Evolutionary conservation across 2,797 vertebrate species (phyloP), one percentile per base, ranked within the genome.

Genomic region (Lacerta bilineata): DNA sequence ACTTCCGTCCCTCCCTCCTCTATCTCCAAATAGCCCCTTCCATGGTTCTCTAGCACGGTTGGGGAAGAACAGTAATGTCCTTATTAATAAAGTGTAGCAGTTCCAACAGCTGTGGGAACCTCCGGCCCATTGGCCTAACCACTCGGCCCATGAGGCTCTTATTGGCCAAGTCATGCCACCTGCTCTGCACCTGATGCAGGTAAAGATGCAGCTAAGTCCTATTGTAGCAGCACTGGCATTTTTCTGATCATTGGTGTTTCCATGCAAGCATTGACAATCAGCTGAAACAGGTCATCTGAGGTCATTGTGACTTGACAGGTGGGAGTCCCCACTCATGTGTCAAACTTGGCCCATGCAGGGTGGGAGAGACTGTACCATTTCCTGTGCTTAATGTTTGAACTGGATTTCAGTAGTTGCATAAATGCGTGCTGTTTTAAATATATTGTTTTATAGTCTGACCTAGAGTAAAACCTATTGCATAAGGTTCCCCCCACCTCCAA

Each of bases 401-500:
- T 46, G 18, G 71, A 39, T 87, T 76, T 87, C 74, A 61, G 4
- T 61, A 50, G 27, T 79, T 71, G 46, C 18, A 29, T 72, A 75
- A 50, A 87, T 41, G 11, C 36, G 84, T 90, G 50, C 82, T 88
- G 61, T 20, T 87, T 41, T 41, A 90, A 74, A 11, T n/a, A 72
- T 81, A 72, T 81, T 77, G 79, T 29, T 87, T 79, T 23, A 29
- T 80, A 55, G 68, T 90, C 90, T 93, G 85, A 89, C 85, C 90
- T 93, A 92, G 88, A 93, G 36, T 64, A 0, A 50, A 86, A 91
- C 82, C 43, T 59, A 7, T 25, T 88, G 33, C 2, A 0, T 94
- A 95, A 95, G 90, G 76, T 94, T 94, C 5, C 13, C 23, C 25
- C 75, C 25, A 33, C 3, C 82, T 25, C 27, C n/a, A 80, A 80